Base-by-base conservation (phyloP, 2,797 vertebrate species). In the Decapterus maruadsi region DNA sequence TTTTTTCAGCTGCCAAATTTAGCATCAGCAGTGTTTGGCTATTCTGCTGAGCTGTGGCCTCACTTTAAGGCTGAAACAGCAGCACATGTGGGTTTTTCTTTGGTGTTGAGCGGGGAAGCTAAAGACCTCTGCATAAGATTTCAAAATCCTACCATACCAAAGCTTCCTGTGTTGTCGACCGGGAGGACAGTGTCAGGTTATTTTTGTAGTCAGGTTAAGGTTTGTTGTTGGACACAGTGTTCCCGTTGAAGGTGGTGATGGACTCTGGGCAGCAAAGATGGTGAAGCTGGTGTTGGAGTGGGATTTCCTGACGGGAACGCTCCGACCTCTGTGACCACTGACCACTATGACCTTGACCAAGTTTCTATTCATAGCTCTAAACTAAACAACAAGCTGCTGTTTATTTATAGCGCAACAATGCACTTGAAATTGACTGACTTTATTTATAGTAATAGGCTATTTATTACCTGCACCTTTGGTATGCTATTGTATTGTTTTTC, bases 261-360 rank as follows among this genome's bases (percentile, higher is more conserved):
- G 69, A 20, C 19, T 56, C 55, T 38, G 42, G 65, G 48, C 53
- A 29, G 50, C 16, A 11, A n/a, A 11, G 56, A 31, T 42, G 57
- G 40, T 51, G 6, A 50, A 69, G 56, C 53, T 64, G 69, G n/a
- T 72, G 61, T 34, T 20, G 56, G 46, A 12, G 60, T 19, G 56
- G 71, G 78, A 60, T 68, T 80, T 82, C 72, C 79, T 68, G 62
- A 1, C 0, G 8, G 78, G 55, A 72, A 55, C 42, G 11, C 16
- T 58, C 51, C 9, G 26, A 68, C 6, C 45, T 79, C 16, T 48
- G 53, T 43, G 42, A 43, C 56, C 64, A 22, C 11, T 1, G 42
- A 63, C 53, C 68, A 4, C 0, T 4, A 16, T 50, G 70, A 67
- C 50, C 70, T 75, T 51, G 59, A 64, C 38, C 36, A 8, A 7